A percentile compares a stretch with the other conserved stretches of the same genome.
phyloP scores from a whole-genome alignment of 2,888 invertebrate species.

The Itoplectis maculator region DNA sequence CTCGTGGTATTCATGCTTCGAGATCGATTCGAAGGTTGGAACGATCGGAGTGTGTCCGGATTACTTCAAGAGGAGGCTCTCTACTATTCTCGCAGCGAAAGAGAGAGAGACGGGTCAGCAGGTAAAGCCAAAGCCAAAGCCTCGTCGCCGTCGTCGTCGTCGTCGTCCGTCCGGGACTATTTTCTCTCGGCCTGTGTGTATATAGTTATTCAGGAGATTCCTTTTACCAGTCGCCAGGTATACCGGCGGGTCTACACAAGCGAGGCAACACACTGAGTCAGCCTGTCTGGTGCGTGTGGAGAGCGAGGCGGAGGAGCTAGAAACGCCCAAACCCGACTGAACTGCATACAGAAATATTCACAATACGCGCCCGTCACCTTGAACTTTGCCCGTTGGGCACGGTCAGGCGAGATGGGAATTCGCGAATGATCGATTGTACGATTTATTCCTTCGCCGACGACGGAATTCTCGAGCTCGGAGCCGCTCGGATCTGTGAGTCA shows the following conservation, averaged over 20 bases:
- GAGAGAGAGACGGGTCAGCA: conserved; percentile 23
- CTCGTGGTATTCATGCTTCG: not conserved
- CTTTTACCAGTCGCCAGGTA: conserved; percentile 8
- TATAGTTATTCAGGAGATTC: conserved; percentile 19
- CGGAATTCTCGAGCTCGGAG: not conserved
- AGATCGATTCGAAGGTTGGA: conserved; percentile 16
- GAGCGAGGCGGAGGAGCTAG: not conserved
- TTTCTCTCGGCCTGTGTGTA: not conserved
- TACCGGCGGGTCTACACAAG: not conserved
- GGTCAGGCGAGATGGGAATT: conserved; percentile 20
- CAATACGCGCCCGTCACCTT: conserved; percentile 29
- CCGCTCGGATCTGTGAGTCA: too few relatives aligned
- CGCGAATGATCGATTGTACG: conserved; percentile 51
- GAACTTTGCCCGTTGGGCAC: conserved; percentile 34
- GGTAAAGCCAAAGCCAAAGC: not conserved
- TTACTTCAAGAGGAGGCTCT: conserved; percentile 4
- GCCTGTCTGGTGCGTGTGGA: not conserved
- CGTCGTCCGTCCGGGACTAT: conserved; percentile 14
- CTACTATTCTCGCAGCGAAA: not conserved
- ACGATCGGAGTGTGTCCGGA: conserved; percentile 16
- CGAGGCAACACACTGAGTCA: not conserved
- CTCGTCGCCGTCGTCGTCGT: too few relatives aligned
- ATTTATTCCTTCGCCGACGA: conserved; percentile 63
- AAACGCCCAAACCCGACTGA: conserved; percentile 7
- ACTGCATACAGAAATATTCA: conserved; percentile 34